phyloP scores from a whole-genome alignment of 2,113 vertebrate species.

The Toxotes chatareus region DNA sequence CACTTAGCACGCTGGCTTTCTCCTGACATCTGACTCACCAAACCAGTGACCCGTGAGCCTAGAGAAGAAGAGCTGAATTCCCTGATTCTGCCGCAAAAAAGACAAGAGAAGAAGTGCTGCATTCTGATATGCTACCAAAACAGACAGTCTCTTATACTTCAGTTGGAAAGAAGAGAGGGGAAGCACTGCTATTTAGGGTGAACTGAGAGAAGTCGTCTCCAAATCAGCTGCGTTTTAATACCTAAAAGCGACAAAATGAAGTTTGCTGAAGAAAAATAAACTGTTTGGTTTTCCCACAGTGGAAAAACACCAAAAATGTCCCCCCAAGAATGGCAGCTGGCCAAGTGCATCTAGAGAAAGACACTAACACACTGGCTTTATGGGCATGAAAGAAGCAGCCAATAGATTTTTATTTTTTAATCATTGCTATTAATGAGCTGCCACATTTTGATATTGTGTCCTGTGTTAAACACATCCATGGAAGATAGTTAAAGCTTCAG shows the following conservation, averaged over 20 bases:
- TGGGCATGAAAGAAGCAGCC: neutral
- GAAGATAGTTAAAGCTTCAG: neutral
- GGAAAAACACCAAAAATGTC: neutral
- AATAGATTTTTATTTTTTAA: neutral
- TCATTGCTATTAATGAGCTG: neutral
- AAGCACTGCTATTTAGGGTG: neutral
- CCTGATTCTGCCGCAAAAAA: slow-evolving; percentile 15
- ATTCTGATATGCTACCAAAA: neutral
- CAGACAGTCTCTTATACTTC: neutral
- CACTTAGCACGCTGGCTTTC: slow-evolving; percentile 58
- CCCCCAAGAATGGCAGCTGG: neutral
- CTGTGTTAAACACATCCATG: neutral
- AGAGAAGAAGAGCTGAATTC: slow-evolving; percentile 18
- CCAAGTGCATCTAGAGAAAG: neutral
- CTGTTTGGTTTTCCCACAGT: neutral
- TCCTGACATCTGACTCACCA: slow-evolving; percentile 56
- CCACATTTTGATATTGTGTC: neutral
- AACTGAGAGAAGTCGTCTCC: neutral
- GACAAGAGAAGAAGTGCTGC: neutral
- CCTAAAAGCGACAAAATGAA: neutral
- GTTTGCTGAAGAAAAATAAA: neutral
- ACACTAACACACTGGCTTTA: neutral
- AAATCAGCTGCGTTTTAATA: neutral
- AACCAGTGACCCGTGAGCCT: slow-evolving; percentile 42
- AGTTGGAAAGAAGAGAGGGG: neutral